Percentiles rank a stretch among this genome's conserved stretches.
Conservation (phyloP, 2,113 vertebrate species). For the Phyllostomus hastatus region DNA sequence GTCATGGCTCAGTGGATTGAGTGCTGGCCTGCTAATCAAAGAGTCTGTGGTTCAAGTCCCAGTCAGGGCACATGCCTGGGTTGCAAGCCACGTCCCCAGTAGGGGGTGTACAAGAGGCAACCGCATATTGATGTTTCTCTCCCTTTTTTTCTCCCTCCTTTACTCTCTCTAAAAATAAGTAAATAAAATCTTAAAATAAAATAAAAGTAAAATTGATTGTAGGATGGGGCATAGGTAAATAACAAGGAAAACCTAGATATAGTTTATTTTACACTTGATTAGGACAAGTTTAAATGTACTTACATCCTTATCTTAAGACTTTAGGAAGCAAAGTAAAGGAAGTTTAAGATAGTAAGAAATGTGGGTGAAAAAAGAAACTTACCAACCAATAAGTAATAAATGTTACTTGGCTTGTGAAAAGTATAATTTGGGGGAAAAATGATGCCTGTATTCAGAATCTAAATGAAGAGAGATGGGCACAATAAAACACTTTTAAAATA, state of each 20-base stretch:
- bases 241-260: neutral
- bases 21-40: too few species aligned
- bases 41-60: too few species aligned
- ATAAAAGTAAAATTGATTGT: neutral
- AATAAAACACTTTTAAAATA: neutral
- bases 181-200: too few species aligned
- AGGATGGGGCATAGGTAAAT: neutral
- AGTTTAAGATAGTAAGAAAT: neutral
- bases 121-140: too few species aligned
- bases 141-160: too few species aligned
- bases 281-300: neutral
- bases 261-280: neutral
- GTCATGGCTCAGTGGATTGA: too few species aligned
- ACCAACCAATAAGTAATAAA: neutral
- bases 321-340: neutral
- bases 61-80: too few species aligned
- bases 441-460: neutral
- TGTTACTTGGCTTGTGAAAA: neutral
- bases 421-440: neutral
- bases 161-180: too few species aligned
- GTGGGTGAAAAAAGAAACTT: neutral
- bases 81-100: too few species aligned
- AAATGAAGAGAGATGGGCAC: neutral
- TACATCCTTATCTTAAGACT: neutral
- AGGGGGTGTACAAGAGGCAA: too few species aligned